These are phyloP conservation scores for Epinephelus moara DNA, from an alignment of 2,113 vertebrate genomes.

Conservation along the genomic window DNA sequence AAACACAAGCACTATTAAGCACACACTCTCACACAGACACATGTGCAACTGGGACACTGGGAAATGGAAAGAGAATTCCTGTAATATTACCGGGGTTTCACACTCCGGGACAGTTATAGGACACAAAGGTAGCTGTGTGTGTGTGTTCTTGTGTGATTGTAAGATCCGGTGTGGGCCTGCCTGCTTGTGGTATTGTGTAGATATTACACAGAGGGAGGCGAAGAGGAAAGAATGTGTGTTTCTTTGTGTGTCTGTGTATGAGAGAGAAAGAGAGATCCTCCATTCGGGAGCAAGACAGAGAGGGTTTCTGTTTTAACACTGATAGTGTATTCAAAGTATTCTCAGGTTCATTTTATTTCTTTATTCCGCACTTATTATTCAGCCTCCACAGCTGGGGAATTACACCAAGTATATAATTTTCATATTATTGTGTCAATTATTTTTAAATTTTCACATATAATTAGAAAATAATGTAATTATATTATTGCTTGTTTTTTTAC, in stretches of 20 bases:
- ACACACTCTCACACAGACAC: slow-evolving; percentile 44
- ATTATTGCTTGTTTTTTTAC: background rate
- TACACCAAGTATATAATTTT: background rate
- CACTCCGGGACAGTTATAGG: slow-evolving; percentile 25
- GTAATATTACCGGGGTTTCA: slow-evolving; percentile 52
- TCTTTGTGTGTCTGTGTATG: slow-evolving; percentile 13
- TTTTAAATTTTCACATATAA: too few species aligned
- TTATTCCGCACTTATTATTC: background rate
- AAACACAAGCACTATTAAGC: slow-evolving; percentile 59
- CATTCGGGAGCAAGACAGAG: background rate
- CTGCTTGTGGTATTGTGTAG: slow-evolving; percentile 18
- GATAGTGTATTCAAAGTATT: slow-evolving; percentile 7
- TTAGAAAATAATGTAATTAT: too few species aligned
- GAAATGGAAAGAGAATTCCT: slow-evolving; percentile 66
- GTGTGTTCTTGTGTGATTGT: slow-evolving; percentile 31
- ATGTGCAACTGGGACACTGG: slow-evolving; percentile 18
- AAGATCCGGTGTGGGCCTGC: slow-evolving; percentile 15
- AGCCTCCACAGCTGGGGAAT: background rate
- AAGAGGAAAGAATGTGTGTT: slow-evolving; percentile 17
- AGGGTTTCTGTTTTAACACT: slow-evolving; percentile 10
- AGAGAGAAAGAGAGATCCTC: slow-evolving; percentile 14
- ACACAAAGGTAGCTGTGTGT: slow-evolving; percentile 16
- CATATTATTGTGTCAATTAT: background rate
- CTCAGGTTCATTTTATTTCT: background rate
- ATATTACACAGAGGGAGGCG: slow-evolving; percentile 39